Base-by-base conservation (phyloP, 2,888 invertebrate genomes). In the Nyleta sp. region DNA sequence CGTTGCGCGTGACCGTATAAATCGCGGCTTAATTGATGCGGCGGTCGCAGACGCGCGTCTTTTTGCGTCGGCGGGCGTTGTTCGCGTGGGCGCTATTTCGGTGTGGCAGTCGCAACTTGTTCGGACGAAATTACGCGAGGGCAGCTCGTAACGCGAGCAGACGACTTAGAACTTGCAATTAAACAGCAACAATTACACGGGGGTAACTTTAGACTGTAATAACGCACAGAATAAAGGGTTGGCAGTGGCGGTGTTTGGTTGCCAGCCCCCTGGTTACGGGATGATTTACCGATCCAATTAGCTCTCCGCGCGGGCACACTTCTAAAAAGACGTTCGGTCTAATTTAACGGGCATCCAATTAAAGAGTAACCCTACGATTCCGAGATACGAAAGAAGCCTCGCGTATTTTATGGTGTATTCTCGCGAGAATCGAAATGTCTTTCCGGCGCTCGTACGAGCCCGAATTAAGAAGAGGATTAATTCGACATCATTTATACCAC, bases 231-330 rank as follows among this genome's bases (percentile, higher is more conserved):
- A 90, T 90, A 90, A 90, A 90, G 90, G 90, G 90, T 90, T 89
- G 89, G 86, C 85, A 81, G 83, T 83, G 84, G 85, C 84, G 84
- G 83, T 84, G 85, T 84, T 86, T 85, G 86, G 83, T 85, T 86
- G 84, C 85, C 83, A 86, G 82, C 85, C 85, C 85, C 83, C 88
- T 87, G 88, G 88, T 88, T 88, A 87, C 89, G 86, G 90, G 90
- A 90, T 90, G 90, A 90, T 90, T 90, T 90, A 90, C 90, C 89
- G 90, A 90, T 90, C 90, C 90, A 90, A 90, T 90, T 90, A 90
- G 90, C 87, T 86, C 85, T 85, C 84, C 83, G 83, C 83, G 83
- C 83, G 81, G 83, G 83, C 86, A 82, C 87, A 72, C 81, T 84
- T 84, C 87, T 87, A 87, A 89, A 89, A 88, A 89, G 89, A 89